Conservation (phyloP, 2,113 vertebrate genomes). For the Panthera tigris region DNA sequence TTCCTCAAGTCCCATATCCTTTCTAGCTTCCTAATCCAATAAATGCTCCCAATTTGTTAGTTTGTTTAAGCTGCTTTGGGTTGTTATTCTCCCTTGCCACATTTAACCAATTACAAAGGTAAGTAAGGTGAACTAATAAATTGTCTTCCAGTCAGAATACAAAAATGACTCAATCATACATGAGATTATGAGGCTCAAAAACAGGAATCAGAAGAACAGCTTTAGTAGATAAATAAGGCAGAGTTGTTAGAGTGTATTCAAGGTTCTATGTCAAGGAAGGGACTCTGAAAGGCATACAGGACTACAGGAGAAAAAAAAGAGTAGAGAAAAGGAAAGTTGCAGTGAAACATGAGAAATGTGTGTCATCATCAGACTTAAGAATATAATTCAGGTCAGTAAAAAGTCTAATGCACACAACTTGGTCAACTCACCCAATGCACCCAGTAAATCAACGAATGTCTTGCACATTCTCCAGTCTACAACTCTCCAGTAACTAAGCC, state of each 20-base stretch:
- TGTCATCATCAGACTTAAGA: background rate
- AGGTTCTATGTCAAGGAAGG: background rate
- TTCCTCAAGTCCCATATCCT: background rate
- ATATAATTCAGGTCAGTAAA: background rate
- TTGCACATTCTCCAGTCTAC: background rate
- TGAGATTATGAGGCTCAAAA: background rate
- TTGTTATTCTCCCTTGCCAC: background rate
- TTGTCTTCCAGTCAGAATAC: background rate
- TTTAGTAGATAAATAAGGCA: background rate
- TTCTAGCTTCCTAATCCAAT: background rate
- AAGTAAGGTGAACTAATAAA: background rate
- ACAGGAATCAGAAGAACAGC: background rate
- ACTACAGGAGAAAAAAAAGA: background rate
- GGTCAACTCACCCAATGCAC: background rate
- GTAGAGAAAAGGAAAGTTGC: background rate
- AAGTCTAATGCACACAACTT: background rate
- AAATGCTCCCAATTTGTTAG: background rate
- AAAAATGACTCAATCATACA: background rate
- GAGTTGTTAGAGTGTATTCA: background rate
- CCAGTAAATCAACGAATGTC: background rate
- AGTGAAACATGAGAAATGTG: background rate
- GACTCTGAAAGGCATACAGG: rapidly evolving
- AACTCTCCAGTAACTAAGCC: background rate
- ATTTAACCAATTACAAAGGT: background rate
- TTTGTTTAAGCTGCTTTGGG: background rate